A percentile compares a stretch with the other conserved stretches of the same genome.
Evolutionary conservation across 2,113 vertebrate species (phyloP).

Genomic region (Brevimyrus niger): DNA sequence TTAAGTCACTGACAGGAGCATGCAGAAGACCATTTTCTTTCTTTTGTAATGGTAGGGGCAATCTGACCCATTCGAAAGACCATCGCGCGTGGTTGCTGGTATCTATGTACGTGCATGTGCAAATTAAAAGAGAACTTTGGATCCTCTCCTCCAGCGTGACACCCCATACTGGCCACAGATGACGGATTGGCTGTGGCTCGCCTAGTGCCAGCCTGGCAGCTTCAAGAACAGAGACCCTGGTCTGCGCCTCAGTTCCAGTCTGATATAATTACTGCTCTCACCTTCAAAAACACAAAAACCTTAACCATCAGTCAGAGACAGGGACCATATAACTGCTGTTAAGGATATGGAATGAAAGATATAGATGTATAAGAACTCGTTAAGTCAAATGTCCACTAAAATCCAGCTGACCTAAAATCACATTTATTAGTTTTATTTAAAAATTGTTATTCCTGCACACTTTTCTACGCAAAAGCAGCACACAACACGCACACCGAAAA

Average conservation of each 20-base stretch:
- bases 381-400: background rate
- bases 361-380: background rate
- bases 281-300: background rate
- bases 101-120: background rate
- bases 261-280: background rate
- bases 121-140: background rate
- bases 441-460: background rate
- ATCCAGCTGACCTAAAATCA: background rate
- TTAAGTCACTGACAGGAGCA: background rate
- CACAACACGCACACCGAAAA: background rate
- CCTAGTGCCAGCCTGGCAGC: background rate
- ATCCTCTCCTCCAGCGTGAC: background rate
- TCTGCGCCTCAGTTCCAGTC: background rate
- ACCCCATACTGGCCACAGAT: background rate
- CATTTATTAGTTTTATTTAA: background rate
- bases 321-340: background rate
- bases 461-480: background rate
- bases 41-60: background rate
- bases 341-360: background rate
- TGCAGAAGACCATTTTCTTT: background rate
- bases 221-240: background rate
- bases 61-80: background rate
- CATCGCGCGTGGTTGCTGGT: background rate
- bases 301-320: background rate
- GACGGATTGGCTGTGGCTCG: background rate